Conservation (phyloP, 2,113 vertebrate species). For the Serilophus lunatus region DNA sequence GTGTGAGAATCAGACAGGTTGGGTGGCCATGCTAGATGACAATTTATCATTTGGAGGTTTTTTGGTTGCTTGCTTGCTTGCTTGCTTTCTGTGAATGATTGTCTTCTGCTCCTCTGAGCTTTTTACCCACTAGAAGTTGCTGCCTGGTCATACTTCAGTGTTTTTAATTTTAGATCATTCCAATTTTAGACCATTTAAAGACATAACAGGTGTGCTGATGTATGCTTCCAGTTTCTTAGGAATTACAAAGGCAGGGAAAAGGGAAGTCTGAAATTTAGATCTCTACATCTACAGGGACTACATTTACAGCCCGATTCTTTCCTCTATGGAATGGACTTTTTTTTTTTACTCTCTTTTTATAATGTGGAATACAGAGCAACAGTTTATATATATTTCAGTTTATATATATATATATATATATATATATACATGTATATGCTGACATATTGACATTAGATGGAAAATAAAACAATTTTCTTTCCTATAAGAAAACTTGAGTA, state of each 20-base stretch:
- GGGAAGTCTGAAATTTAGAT: neutral
- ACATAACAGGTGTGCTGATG: neutral
- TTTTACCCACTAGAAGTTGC: neutral
- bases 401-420: neutral
- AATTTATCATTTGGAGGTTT: neutral
- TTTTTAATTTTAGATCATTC: neutral
- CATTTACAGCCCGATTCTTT: neutral
- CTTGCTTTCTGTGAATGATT: neutral
- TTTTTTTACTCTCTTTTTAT: neutral
- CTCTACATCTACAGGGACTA: neutral
- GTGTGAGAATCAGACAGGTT: neutral
- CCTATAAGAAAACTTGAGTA: neutral
- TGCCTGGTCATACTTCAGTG: neutral
- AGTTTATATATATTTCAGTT: neutral
- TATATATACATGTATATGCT: neutral
- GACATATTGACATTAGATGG: neutral
- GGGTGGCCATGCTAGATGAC: neutral
- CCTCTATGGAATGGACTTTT: neutral
- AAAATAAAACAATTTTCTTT: neutral
- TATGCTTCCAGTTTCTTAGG: neutral
- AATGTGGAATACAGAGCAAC: neutral
- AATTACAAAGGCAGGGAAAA: neutral
- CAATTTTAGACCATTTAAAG: neutral
- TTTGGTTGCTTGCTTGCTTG: too few species aligned
- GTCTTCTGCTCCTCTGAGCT: neutral